Evolutionary conservation across 2,113 vertebrate genomes (phyloP).

Genomic region (Scophthalmus maximus): DNA sequence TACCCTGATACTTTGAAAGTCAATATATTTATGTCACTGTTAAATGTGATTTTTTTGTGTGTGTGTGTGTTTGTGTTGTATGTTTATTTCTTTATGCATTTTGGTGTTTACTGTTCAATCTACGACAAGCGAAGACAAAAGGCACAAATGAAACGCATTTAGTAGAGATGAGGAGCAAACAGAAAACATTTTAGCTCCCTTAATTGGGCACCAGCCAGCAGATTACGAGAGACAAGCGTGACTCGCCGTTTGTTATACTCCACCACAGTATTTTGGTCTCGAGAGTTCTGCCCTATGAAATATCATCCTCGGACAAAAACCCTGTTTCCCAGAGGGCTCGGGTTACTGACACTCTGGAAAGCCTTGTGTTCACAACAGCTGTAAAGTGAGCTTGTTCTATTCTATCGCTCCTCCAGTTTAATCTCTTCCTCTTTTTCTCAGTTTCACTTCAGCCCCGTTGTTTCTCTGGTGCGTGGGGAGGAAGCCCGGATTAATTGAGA

Average conservation of each 20-base stretch:
- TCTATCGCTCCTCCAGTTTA: constrained; percentile 50
- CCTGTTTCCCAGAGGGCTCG: constrained; percentile 76
- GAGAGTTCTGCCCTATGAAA: constrained; percentile 63
- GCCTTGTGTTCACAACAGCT: constrained; percentile 71
- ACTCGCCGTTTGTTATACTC: constrained; percentile 46
- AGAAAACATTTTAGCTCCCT: constrained; percentile 35
- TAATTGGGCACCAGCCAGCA: constrained; percentile 51
- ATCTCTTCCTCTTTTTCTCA: constrained; percentile 38
- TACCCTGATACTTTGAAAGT: neutral
- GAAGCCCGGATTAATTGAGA: constrained; percentile 64
- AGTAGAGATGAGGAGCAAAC: neutral
- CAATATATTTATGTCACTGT: neutral
- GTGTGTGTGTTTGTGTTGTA: neutral
- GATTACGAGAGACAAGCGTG: constrained; percentile 49
- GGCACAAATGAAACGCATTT: neutral
- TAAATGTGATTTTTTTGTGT: neutral
- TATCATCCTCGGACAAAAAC: constrained; percentile 72
- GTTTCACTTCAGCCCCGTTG: constrained; percentile 49
- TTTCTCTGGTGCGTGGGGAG: constrained; percentile 47
- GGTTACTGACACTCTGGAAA: constrained; percentile 77
- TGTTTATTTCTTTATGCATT: neutral
- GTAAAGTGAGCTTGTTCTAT: constrained; percentile 67
- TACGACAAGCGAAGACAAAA: neutral
- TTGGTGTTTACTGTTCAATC: neutral
- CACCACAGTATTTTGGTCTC: constrained; percentile 45